Conservation (phyloP, 2,888 invertebrate genomes). For the Myopa testacea region DNA sequence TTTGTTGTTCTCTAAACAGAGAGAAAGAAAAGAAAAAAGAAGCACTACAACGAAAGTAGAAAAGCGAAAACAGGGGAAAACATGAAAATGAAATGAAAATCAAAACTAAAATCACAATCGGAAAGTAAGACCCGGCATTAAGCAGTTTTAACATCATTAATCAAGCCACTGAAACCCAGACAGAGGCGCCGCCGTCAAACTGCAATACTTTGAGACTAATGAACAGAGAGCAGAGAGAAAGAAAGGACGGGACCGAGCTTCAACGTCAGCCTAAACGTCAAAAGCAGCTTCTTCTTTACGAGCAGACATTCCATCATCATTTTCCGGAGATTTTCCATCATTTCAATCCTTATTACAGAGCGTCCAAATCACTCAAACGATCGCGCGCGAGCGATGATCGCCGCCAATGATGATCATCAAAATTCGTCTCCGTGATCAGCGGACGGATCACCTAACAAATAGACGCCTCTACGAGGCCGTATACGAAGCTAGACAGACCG, state of each 20-base stretch:
- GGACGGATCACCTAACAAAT: no score
- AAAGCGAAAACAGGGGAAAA: not conserved
- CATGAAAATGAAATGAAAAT: not conserved
- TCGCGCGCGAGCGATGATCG: constrained; percentile 11
- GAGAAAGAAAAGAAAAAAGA: no score
- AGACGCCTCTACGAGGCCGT: no score
- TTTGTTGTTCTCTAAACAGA: no score
- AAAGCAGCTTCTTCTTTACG: no score
- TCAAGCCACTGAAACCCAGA: constrained; percentile 26
- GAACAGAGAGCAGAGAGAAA: no score
- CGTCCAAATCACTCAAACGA: constrained; percentile 8
- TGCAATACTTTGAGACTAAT: no score
- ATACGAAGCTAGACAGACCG: no score
- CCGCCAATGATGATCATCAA: no score
- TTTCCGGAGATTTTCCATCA: constrained; percentile 37
- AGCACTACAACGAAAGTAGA: not conserved
- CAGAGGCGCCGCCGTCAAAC: not conserved
- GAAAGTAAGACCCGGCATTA: constrained; percentile 38
- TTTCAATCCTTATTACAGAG: constrained; percentile 1
- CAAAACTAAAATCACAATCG: not conserved
- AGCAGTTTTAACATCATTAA: constrained; percentile 46
- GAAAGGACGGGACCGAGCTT: no score
- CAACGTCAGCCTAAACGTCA: not conserved
- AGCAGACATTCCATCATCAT: constrained; percentile 24
- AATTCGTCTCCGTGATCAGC: no score